Base-by-base conservation (phyloP, 2,797 vertebrate genomes). In the Diplodus sargus region DNA sequence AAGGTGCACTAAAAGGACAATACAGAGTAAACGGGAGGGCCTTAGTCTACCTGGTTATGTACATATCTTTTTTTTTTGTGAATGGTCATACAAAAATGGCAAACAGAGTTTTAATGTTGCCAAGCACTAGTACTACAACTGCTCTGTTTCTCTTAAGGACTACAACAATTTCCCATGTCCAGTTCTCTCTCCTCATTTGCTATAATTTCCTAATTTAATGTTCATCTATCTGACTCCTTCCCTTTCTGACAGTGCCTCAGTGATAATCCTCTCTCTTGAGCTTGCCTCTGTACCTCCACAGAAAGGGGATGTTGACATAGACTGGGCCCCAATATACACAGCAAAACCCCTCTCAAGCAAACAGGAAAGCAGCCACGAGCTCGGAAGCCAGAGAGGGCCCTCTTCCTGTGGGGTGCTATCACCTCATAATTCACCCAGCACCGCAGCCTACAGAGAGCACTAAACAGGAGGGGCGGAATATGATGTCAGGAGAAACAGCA, bases 271-370 rank as follows among this genome's bases (percentile, higher is more conserved):
- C 45, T 23, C 57, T 67, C 76, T 30, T 75, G 54, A 74, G 53
- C 52, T 68, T 69, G 59, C 56, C 23, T 25, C 54, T 71, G 51
- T 30, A 68, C 75, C 76, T 82, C 66, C 54, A 85, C 61, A 76
- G 39, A 70, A 25, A 76, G 87, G 87, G 91, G 91, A 92, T 93
- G 90, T 91, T 90, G 83, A 91, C 79, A 74, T 52, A 87, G 71
- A 61, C 72, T 43, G 15, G 62, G 30, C 34, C 79, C 78, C 4
- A 13, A 76, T 80, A 81, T 87, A 86, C 81, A 90, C 79, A 85
- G 71, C 43, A 45, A 79, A 47, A 23, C 82, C 61, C 58, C 43
- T 76, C 51, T 77, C 45, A 51, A 42, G 80, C 85, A 90, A 92
- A 91, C 85, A 88, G 81, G 80, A 91, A 91, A 89, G 81, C 80